Base-by-base conservation (phyloP, 2,888 invertebrate species). In the Drosophila paramelanica region DNA sequence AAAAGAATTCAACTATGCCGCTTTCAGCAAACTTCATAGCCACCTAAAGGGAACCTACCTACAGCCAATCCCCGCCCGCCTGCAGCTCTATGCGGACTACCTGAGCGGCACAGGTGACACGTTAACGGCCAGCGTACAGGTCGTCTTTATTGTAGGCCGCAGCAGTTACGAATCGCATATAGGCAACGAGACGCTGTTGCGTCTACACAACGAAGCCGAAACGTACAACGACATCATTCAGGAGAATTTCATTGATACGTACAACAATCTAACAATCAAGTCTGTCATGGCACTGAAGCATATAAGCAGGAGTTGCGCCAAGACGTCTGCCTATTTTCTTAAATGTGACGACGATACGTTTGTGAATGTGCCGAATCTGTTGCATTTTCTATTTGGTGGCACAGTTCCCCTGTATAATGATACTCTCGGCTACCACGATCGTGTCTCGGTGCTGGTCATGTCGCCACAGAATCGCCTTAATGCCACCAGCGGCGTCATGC, bases 261-360 rank as follows among this genome's bases (percentile, higher is more conserved):
- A 97, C 90, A 96, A 97, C 91, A 97, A 97, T 93, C 93, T 97
- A 75, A 97, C 97, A 0, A 89, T 97, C 27, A 97, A 97, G 90
- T 96, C 97, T 47, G 95, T 97, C 11, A 95, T 96, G 95, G 95
- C 97, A 93, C 91, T 97, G 62, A 97, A 97, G 90, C 96, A 97
- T 95, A 95, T 96, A 23, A 95, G 94, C 6, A 94, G 93, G 41
- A 94, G 95, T 81, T 97, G 97, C 86, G 61, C 75, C n/a, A 73
- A 82, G 11, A 81, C 79, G 92, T 94, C 94, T 0, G 89, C 94
- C 46, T 97, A 95, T 93, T 93, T 97, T 23, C 93, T 97, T 91
- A 97, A 97, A 93, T 96, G 96, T 5, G 97, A 97, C 78, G 97
- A 97, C 79, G 97, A 97, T 83, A 96, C 96, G 93, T 97, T 96